phyloP scores from a whole-genome alignment of 2,797 vertebrate genomes.

The Sus cebifrons region DNA sequence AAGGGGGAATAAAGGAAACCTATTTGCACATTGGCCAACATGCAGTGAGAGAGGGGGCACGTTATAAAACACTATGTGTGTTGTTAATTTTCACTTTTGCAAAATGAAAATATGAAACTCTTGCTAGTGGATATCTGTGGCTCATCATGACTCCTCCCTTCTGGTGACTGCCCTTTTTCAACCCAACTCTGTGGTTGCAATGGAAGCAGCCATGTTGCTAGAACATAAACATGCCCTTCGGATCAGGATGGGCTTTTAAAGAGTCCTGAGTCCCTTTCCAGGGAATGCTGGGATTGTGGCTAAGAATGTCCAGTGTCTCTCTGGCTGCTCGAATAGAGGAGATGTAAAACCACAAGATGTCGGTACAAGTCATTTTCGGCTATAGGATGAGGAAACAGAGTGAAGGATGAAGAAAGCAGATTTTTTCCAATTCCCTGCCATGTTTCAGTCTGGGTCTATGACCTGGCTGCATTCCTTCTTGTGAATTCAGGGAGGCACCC shows the following conservation, averaged over 20 bases:
- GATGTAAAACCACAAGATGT: background rate
- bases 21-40: background rate
- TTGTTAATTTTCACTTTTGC: slow-evolving; percentile 22
- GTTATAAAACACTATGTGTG: background rate
- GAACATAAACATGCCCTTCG: rapidly evolving
- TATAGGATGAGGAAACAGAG: background rate
- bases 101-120: slow-evolving; percentile 21
- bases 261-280: background rate
- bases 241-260: background rate
- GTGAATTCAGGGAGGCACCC: background rate
- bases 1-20: background rate
- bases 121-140: background rate
- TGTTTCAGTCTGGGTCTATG: background rate
- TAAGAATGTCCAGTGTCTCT: background rate
- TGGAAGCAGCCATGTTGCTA: background rate
- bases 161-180: background rate
- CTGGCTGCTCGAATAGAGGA: background rate
- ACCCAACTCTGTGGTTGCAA: background rate
- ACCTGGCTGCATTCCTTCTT: background rate
- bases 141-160: background rate
- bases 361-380: background rate
- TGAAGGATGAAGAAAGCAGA: background rate
- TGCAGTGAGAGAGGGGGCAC: background rate
- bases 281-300: background rate
- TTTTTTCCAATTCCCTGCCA: background rate